Evolutionary conservation across 2,888 invertebrate species (phyloP).

Genomic region (Lasioglossum morio): DNA sequence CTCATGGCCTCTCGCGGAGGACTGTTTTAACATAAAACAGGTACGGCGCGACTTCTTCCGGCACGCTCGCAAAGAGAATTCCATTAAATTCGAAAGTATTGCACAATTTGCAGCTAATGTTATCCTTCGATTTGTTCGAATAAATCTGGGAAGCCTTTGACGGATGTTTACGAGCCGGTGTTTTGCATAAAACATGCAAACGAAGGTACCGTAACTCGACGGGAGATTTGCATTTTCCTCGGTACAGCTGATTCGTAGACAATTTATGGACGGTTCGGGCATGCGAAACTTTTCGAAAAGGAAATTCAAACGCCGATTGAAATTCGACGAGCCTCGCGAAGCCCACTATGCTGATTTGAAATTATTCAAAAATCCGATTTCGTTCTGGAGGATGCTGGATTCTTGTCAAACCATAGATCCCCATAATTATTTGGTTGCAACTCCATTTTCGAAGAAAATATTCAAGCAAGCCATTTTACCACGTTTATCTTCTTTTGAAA

Average conservation of each 20-base stretch:
- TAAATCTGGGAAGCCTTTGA: background rate
- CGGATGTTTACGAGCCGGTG: background rate
- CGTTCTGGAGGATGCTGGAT: background rate
- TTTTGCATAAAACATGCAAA: constrained; percentile 2
- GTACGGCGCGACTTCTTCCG: background rate
- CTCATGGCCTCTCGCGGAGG: background rate
- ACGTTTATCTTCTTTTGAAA: too few species aligned
- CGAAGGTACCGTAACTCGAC: background rate
- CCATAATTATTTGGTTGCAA: background rate
- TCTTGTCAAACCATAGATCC: background rate
- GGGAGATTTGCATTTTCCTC: constrained; percentile 3
- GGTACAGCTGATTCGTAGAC: background rate
- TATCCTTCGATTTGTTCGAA: background rate
- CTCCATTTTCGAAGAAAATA: too few species aligned
- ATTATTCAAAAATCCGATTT: background rate
- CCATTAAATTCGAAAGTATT: background rate
- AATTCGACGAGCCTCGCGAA: background rate
- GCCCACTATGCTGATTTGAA: background rate
- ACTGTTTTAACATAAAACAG: background rate
- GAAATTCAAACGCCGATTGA: background rate
- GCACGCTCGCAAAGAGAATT: background rate
- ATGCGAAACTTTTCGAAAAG: background rate
- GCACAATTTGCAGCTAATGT: background rate
- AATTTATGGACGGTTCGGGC: background rate
- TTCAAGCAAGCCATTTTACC: too few species aligned